Evolutionary conservation across 2,113 vertebrate genomes (phyloP).

Genomic region (Sciurus niger): DNA sequence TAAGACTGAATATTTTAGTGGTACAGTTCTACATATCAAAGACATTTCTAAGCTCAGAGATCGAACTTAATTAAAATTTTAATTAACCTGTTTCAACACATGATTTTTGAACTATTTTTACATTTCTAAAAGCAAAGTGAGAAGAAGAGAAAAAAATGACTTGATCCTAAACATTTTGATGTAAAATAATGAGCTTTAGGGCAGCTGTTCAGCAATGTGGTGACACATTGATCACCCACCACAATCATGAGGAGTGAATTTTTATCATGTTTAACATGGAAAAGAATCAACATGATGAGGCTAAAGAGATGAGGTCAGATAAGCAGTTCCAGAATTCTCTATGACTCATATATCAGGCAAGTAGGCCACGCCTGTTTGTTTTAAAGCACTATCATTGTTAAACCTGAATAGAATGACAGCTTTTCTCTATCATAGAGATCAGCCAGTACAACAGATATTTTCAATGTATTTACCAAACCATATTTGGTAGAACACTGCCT

Average conservation of each 20-base stretch:
- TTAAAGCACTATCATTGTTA: not conserved
- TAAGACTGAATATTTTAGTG: not conserved
- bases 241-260: not conserved
- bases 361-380: not conserved
- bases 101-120: constrained; percentile 29
- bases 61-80: constrained; percentile 54
- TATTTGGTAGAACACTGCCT: not conserved
- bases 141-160: not conserved
- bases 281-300: not conserved
- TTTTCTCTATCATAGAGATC: not conserved
- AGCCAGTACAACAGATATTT: not conserved
- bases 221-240: too few relatives aligned
- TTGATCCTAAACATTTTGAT: not conserved
- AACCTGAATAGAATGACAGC: not conserved
- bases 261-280: not conserved
- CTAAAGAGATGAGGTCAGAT: too few relatives aligned
- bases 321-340: not conserved
- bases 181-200: not conserved
- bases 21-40: not conserved
- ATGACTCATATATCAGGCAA: not conserved
- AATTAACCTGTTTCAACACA: not conserved
- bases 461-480: not conserved
- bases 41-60: not conserved
- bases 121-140: constrained; percentile 6
- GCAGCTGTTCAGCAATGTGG: not conserved